A percentile compares a stretch with the other conserved stretches of the same genome.
Conservation (phyloP, 2,797 vertebrate species). For the Enteromius afrohamiltoni region DNA sequence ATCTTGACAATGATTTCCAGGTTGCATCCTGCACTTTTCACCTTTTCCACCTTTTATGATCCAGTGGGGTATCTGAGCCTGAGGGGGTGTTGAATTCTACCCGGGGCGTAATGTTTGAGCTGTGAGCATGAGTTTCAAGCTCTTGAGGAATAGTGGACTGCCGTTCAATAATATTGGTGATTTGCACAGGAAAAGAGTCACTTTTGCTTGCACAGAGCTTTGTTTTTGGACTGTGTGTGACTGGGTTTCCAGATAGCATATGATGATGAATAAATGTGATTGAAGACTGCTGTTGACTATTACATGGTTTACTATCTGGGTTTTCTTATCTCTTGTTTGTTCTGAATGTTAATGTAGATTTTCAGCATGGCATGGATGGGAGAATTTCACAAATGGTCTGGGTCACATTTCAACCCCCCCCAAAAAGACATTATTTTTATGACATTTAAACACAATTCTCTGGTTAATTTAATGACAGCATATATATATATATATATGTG, state of each 20-base stretch:
- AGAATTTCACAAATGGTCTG: not conserved
- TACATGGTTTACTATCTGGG: not conserved
- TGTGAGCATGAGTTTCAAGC: not conserved
- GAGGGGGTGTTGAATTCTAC: conserved; percentile 5
- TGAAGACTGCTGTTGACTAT: not conserved
- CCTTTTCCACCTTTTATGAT: conserved; percentile 8
- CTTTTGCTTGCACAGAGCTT: not conserved
- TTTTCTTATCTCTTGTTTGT: not conserved
- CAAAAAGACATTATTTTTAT: no score
- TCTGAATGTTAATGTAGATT: not conserved
- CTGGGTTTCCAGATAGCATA: not conserved
- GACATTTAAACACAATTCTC: no score
- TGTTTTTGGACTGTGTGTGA: not conserved
- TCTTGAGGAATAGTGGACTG: not conserved
- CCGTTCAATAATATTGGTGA: not conserved
- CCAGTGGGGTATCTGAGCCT: not conserved
- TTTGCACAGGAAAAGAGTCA: not conserved
- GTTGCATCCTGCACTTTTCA: conserved; percentile 26
- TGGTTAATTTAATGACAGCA: no score
- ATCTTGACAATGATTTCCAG: conserved; percentile 11
- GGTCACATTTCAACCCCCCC: not conserved
- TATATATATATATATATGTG: no score
- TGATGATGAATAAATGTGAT: not conserved
- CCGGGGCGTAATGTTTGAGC: not conserved
- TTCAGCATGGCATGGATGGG: not conserved